These are phyloP conservation scores for Lethocerus indicus DNA, from an alignment of 1,140 invertebrate species.

Conservation along the genomic window DNA sequence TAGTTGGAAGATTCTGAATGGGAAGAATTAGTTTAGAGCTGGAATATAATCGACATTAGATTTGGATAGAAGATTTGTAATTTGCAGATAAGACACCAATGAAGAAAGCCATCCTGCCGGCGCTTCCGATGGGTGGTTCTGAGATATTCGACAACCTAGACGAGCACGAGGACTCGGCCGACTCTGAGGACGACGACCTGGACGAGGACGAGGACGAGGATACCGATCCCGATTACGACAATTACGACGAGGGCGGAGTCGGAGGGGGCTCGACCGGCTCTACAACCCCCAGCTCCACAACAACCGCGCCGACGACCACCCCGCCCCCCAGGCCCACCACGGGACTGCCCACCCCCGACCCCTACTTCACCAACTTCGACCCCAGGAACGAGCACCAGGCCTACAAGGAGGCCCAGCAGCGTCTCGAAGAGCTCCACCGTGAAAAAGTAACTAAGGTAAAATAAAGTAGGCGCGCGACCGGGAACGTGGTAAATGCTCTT, in stretches of 20 bases:
- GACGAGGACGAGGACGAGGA: conserved; percentile 27
- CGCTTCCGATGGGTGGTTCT: conserved; percentile 21
- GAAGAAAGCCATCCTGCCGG: conserved; percentile 18
- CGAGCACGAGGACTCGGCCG: conserved; percentile 27
- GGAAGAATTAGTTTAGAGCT: too few relatives aligned
- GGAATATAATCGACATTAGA: too few relatives aligned
- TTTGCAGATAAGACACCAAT: conserved; percentile 19
- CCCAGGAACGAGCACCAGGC: conserved; percentile 87
- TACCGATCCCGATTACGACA: conserved; percentile 35
- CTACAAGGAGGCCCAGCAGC: conserved; percentile 74
- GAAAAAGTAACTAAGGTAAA: conserved; percentile 70
- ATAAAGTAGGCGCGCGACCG: too few relatives aligned
- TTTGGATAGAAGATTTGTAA: too few relatives aligned
- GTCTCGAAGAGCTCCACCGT: conserved; percentile 81
- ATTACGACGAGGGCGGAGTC: conserved; percentile 24
- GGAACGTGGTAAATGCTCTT: too few relatives aligned
- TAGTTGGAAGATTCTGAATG: too few relatives aligned
- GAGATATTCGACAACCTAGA: conserved; percentile 23
- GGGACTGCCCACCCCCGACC: conserved; percentile 56
- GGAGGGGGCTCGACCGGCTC: too few relatives aligned
- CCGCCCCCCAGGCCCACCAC: conserved; percentile 22
- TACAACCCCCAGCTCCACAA: conserved; percentile 24
- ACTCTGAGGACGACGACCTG: conserved; percentile 38
- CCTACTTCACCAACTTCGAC: conserved; percentile 90
- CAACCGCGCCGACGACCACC: conserved; percentile 31